These are phyloP conservation scores for Tenualosa thibaudeaui DNA, from an alignment of 2,797 vertebrate genomes.

Conservation along the genomic window DNA sequence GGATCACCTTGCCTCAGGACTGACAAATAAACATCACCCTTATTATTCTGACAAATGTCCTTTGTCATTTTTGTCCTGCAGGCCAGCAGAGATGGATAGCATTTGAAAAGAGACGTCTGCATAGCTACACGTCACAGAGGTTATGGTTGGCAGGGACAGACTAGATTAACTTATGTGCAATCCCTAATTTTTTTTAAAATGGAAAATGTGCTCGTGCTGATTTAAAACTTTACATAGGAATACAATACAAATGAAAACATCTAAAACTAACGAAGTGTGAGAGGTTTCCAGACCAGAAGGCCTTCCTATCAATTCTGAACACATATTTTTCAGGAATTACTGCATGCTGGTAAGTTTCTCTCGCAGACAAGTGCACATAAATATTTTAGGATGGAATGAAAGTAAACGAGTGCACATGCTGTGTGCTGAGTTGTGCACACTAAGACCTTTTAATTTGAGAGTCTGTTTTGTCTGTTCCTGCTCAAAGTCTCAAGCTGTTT, in stretches of 20 bases:
- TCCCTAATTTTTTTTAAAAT: neutral
- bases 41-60: slow-evolving; percentile 58
- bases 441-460: slow-evolving; percentile 10
- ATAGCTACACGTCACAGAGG: slow-evolving; percentile 43
- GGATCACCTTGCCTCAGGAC: slow-evolving; percentile 57
- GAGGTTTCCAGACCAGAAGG: neutral
- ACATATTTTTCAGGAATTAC: neutral
- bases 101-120: slow-evolving; percentile 48
- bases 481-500: slow-evolving; percentile 36
- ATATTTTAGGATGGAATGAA: slow-evolving; percentile 3
- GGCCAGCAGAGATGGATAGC: slow-evolving; percentile 43
- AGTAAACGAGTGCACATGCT: slow-evolving; percentile 6
- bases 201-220: neutral
- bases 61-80: slow-evolving; percentile 49
- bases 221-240: neutral
- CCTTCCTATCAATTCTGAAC: neutral
- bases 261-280: neutral
- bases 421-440: neutral
- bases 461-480: slow-evolving; percentile 27
- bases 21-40: slow-evolving; percentile 52
- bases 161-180: slow-evolving; percentile 35
- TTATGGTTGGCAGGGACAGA: slow-evolving; percentile 39
- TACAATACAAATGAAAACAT: neutral
- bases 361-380: neutral
- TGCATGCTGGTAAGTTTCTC: neutral